Conservation (phyloP, 1,140 invertebrate species). For the Nymphalis io region DNA sequence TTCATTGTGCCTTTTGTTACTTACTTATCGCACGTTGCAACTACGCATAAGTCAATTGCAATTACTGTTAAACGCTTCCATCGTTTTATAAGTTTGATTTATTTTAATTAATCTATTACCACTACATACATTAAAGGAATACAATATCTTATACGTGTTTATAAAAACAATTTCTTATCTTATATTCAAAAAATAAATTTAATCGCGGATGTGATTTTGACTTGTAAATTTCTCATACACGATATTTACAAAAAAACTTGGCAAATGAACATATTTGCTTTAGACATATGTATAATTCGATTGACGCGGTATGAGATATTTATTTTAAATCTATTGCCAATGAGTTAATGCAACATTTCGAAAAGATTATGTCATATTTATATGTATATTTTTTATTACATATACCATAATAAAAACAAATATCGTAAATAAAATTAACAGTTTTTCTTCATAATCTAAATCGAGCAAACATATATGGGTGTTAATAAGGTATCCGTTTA, state of each 20-base stretch:
- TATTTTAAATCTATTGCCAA: background rate
- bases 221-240: conserved; percentile 7
- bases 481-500: too few species aligned
- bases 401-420: background rate
- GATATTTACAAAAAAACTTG: background rate
- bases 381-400: background rate
- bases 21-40: conserved; percentile 30
- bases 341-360: background rate
- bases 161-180: background rate
- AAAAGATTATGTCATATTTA: background rate
- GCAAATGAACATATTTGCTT: background rate
- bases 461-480: too few species aligned
- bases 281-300: background rate
- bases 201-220: background rate
- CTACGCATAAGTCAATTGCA: conserved; percentile 19
- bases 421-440: too few species aligned
- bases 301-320: background rate
- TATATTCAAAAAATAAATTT: background rate
- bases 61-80: background rate
- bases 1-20: conserved; percentile 19
- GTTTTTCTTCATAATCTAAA: too few species aligned
- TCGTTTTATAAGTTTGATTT: background rate
- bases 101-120: background rate
- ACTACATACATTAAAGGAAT: background rate
- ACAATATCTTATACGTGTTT: background rate